Base-by-base conservation (phyloP, 2,888 invertebrate genomes). In the Macrophya annulata region DNA sequence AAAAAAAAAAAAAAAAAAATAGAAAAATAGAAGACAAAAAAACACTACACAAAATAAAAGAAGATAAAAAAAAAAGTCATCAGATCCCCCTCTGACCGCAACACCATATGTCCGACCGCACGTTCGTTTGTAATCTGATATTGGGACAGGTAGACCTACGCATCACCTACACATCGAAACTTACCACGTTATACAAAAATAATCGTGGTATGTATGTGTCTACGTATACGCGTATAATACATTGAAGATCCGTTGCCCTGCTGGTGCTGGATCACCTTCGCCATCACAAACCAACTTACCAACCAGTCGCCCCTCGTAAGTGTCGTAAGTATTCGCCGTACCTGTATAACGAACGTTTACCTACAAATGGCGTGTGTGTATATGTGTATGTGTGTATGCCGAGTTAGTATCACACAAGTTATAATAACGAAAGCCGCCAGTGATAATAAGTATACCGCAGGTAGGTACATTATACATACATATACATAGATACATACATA, bases 11-110 rank as follows among this genome's bases (percentile, higher is more conserved):
- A 31, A 37, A 72, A 21, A 77, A 83, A 55, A n/a, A n/a, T 79
- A 84, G 84, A 82, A 68, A 84, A 85, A 84, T 37, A 84, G 72
- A 85, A 85, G 59, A 84, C 21, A 84, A 85, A 51, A 72, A 21
- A 77, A 83, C 31, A 31, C 31, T 21, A 45, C 45, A 21, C 31
- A 55, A 77, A 43, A 51, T 77, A 74, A 81, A 17, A 84, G 72
- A 85, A 85, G 59, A 84, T 31, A 84, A 85, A 51, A 62, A 81
- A 81, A 59, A 40, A 31, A 1, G 31, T 59, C 81, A 43, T 55
- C 43, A n/a, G 62, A 12, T 21, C 48, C 81, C 9, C 40, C 43
- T 31, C 51, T 21, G 31, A 43, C 62, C 68, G 31, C 68, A 83
- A 40, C 68, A 71, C 68, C 83, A 68, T 71, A 37, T 71, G 65